Base-by-base conservation (phyloP, 37 sponge, comb jelly and placozoan genomes). In the Ianthella basta region DNA sequence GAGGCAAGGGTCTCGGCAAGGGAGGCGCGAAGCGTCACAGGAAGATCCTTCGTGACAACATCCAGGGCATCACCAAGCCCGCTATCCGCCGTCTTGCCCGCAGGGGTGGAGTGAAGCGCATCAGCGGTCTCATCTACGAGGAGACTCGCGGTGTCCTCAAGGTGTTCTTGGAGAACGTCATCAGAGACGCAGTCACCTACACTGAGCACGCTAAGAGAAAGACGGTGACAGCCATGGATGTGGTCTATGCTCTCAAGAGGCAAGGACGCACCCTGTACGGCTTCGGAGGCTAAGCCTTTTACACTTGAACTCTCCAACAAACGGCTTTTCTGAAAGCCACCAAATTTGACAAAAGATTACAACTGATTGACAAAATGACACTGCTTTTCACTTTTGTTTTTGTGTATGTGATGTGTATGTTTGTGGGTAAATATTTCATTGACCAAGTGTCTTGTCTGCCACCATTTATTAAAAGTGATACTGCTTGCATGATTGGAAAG, bases 141-240 rank as follows among this genome's bases (percentile, higher is more conserved):
- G 98, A 97, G 89, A 97, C 98, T 34, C 94, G 98, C 44, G 98
- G 98, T 59, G 98, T 97, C 19, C 90, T 97, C 61, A 97, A 97
- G 86, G 96, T 95, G 40, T 97, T 97, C 86, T 90, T 97, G 19
- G 98, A 97, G 88, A 97, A 97, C 60, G 98, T 97, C 86, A 97
- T 97, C 86, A 90, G 97, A 72, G 97, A 97, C 80, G 97, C 97
- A 32, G 97, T 97, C 72, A 97, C 98, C 73, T 97, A 97, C 98
- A 97, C 98, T 60, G 98, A 97, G 90, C 98, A 97, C 88, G 98
- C 98, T 86, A 97, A 97, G 98, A 91, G 97, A 88, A 97, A 95
- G 97, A 97, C 97, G 19, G 97, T 97, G 35, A 97, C 97, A 29
- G 97, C 97, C 86, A 97, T 97, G 97, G 97, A 97, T 82, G 97